Evolutionary conservation across 1,140 invertebrate genomes (phyloP).

Genomic region (Lepidostoma basale): DNA sequence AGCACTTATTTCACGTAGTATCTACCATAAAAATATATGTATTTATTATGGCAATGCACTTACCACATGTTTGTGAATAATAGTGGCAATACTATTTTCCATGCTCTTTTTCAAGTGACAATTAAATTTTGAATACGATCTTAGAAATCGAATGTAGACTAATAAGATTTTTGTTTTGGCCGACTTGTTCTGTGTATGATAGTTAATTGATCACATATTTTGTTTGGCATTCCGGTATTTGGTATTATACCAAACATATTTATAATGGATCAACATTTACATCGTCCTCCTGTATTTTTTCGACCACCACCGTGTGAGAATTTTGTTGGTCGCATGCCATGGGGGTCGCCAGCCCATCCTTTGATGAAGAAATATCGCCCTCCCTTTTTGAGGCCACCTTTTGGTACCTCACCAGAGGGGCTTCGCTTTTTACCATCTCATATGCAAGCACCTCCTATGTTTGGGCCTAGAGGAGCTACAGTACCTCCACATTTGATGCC

Average conservation of each 20-base stretch:
- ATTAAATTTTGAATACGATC: too few relatives aligned
- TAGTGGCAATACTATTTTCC: background rate
- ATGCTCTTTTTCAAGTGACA: too few relatives aligned
- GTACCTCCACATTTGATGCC: slow-evolving; percentile 48
- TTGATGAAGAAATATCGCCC: slow-evolving; percentile 5
- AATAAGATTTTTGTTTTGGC: too few relatives aligned
- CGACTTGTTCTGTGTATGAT: too few relatives aligned
- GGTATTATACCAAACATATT: background rate
- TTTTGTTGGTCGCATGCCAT: slow-evolving; percentile 21
- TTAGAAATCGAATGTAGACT: too few relatives aligned
- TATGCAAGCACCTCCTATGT: slow-evolving; percentile 55
- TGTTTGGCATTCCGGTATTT: too few relatives aligned
- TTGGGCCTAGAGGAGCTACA: slow-evolving; percentile 52
- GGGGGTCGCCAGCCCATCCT: slow-evolving; percentile 7
- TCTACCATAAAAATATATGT: too few relatives aligned
- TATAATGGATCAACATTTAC: background rate
- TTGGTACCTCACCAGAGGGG: slow-evolving; percentile 49
- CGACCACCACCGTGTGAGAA: slow-evolving; percentile 2
- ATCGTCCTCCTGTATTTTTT: slow-evolving; percentile 10
- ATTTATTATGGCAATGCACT: background rate
- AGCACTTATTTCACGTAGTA: too few relatives aligned
- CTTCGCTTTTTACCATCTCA: slow-evolving; percentile 45
- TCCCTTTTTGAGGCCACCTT: slow-evolving; percentile 49
- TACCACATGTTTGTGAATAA: too few relatives aligned
- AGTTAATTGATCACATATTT: too few relatives aligned